Base-by-base conservation (phyloP, 2,797 vertebrate species). In the Amniataba percoides region DNA sequence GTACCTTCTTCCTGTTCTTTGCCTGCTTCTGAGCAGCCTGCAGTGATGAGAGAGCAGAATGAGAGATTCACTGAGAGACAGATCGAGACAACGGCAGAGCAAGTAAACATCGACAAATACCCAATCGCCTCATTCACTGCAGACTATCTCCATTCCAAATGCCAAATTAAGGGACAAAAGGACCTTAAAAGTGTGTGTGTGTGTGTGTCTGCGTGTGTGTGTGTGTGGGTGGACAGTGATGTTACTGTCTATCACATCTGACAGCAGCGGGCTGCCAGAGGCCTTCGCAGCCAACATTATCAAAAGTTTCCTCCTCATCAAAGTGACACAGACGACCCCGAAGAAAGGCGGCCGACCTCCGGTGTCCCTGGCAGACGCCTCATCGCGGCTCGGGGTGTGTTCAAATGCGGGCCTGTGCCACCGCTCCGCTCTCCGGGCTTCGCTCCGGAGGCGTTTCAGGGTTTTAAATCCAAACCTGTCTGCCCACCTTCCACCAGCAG, bases 1-100 rank as follows among this genome's bases (percentile, higher is more conserved):
- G 90, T 89, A 99, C 98, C 97, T 97, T 98, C 92, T 98, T 98
- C 91, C 96, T 97, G 97, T 96, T 97, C 96, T 98, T 98, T 83
- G 97, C 96, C 95, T 98, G 97, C 95, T 97, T 98, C 95, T 98
- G 98, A 92, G 97, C 97, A 84, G 97, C 97, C 98, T 99, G 96
- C 93, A 94, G 94, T 83, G 95, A 95, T 91, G 94, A 94, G 93
- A 97, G 81, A 97, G 31, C 52, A 96, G 94, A 80, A 36, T 0
- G 8, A 67, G 9, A 43, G 72, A 95, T 92, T 95, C 92, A 95
- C 94, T 96, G 77, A 95, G 91, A 95, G 86, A 95, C 4, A 12
- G 23, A 69, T 45, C 46, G 70, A 94, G 93, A 92, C 87, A 94
- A 96, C 88, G 95, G 18, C 3, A 96, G 18, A 2, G 95, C 94